Base-by-base conservation (phyloP, 2,797 vertebrate genomes). In the Karalla daura region DNA sequence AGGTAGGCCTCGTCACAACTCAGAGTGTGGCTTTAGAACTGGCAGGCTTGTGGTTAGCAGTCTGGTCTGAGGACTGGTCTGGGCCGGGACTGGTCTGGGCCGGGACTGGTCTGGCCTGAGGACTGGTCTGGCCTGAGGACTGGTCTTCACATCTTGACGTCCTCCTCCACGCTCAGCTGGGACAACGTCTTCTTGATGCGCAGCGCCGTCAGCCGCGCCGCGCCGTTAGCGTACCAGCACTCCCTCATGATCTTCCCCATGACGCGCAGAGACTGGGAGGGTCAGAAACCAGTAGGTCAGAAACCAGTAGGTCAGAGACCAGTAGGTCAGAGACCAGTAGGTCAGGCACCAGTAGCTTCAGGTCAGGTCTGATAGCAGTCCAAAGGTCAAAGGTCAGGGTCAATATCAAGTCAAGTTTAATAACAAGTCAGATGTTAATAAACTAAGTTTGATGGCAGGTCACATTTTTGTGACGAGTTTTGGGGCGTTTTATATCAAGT, bases 231-330 rank as follows among this genome's bases (percentile, higher is more conserved):
- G 20, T 98, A 98, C 98, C 98, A 99, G 85, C 98, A 99, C 89
- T 99, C 98, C 0, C 97, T 91, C 98, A 99, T 99, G 94, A 99
- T 98, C 93, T 98, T 98, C n/a, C 96, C 98, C 98, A 99, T 98
- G 76, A 99, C 96, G 15, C 97, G 95, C 30, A 99, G 88, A 0
- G 97, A 96, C 98, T 99, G 76, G 27, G 47, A 8, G 17, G 49
- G 13, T 47, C n/a, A 53, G 11, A 21, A n/a, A n/a, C 68, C 36
- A 15, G 8, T 0, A 1, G 9, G 23, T 76, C n/a, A 66, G 20
- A 28, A 43, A n/a, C n/a, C n/a, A n/a, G n/a, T n/a, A n/a, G n/a
- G n/a, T n/a, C n/a, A n/a, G n/a, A n/a, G n/a, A n/a, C n/a, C n/a
- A n/a, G n/a, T n/a, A n/a, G n/a, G n/a, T n/a, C n/a, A n/a, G n/a